Conservation (phyloP, 2,888 invertebrate genomes). For the Cyaniris semiargus region DNA sequence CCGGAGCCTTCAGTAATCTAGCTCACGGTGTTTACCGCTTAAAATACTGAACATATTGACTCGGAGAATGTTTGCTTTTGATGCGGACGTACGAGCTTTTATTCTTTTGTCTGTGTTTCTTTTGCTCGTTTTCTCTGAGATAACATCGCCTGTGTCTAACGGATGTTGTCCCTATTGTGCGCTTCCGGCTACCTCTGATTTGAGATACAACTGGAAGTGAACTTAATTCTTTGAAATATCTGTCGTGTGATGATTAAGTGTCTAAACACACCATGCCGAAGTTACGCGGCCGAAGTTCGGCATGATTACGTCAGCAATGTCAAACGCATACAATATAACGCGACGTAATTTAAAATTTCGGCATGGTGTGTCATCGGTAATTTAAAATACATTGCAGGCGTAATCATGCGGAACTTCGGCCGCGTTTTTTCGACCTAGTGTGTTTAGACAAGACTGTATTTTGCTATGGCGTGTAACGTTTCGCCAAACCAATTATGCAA, state of each 20-base stretch:
- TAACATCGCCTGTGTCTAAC: not conserved
- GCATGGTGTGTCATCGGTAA: too few relatives aligned
- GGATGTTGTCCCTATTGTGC: not conserved
- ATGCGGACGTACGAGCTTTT: not conserved
- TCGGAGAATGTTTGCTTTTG: not conserved
- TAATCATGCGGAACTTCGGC: too few relatives aligned
- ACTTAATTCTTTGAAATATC: not conserved
- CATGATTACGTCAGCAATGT: too few relatives aligned
- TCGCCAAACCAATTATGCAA: not conserved
- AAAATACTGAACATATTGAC: conserved; percentile 14
- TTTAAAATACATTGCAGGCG: too few relatives aligned
- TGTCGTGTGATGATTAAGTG: not conserved
- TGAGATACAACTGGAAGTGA: not conserved
- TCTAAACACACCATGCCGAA: too few relatives aligned
- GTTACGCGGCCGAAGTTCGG: too few relatives aligned
- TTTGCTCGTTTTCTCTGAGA: not conserved
- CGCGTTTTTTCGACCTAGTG: too few relatives aligned
- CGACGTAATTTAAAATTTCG: too few relatives aligned
- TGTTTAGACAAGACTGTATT: not conserved
- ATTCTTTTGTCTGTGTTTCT: not conserved
- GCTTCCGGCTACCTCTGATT: not conserved
- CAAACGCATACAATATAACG: too few relatives aligned
- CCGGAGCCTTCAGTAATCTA: conserved; percentile 4
- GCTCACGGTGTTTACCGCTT: not conserved
- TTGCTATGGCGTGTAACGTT: not conserved